Evolutionary conservation across 2,797 vertebrate genomes (phyloP), one percentile per base, ranked within the genome.

Genomic region (Pampus argenteus): DNA sequence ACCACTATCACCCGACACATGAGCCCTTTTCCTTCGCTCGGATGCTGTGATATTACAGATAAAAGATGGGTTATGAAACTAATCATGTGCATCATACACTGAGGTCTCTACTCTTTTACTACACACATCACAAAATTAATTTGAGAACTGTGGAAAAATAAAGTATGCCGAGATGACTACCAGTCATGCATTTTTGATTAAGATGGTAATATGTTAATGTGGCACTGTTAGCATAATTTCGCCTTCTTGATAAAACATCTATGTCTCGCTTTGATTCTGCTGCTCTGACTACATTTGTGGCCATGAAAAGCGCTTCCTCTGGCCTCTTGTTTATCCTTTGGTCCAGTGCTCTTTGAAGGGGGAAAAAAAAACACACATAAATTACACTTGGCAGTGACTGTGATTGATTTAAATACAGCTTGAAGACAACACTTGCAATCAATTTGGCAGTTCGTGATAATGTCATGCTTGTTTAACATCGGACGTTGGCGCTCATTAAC

Each of bases 191-290:
- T 86, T 86, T 86, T 84, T 79, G 76, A 91, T 89, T 78, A 88
- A 89, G 85, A 92, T 92, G 92, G 29, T 94, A 94, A 95, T 88
- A 91, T 83, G 91, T 85, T 94, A 94, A 95, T 88, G 74, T 58
- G 14, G 45, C 11, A 5, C 90, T 26, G 91, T 95, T 95, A 94
- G 82, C 94, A 94, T 95, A 94, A 95, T 93, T 86, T 79, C 15
- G 66, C 76, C 81, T 76, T 63, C 70, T 64, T 88, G 83, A 89
- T 86, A 74, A 74, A 71, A 58, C 81, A 85, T 86, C 79, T 73
- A 76, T 42, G 71, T 54, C 70, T 78, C 34, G 31, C 86, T 94
- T 94, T 93, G 91, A 92, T 91, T 89, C 71, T 70, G 77, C 88
- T 22, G 66, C 67, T 79, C 48, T 26, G 71, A 74, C 81, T 51